Base-by-base conservation (phyloP, 2,797 vertebrate species). In the Halcyon smyrnensis region DNA sequence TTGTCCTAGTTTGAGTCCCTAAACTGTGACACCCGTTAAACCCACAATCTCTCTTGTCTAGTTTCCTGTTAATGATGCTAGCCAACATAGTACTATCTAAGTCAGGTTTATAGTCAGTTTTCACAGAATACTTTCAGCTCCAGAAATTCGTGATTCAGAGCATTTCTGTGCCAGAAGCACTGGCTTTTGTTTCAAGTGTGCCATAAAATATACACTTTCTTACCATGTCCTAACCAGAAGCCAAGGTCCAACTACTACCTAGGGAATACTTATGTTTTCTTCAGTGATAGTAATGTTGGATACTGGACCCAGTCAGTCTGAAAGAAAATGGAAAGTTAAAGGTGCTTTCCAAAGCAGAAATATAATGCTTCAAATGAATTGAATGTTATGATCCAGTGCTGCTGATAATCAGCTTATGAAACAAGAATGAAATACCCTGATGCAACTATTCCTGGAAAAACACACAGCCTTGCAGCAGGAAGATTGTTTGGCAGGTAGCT, bases 401-500 rank as follows among this genome's bases (percentile, higher is more conserved):
- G 79, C 85, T 97, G 76, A 84, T 87, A 96, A 93, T 56, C 84
- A 92, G 46, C 56, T 96, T 96, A 95, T 83, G 86, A 71, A 85
- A 87, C 65, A 92, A 84, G 57, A 97, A 93, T 56, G 56, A 81
- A 97, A 94, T 64, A 69, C 39, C 87, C 70, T 71, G 45, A 53
- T 83, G 74, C 32, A 89, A 83, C 83, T 90, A 51, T 67, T 91
- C 50, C 59, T 17, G 41, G 73, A 93, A 95, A 94, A 95, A 90
- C 86, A 53, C 27, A 37, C 32, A 56, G 19, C 94, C 91, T 95
- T 67, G 53, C 90, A 93, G 90, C 69, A 96, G 84, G 59, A 96
- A 91, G 23, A 54, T 34, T 95, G 94, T 93, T 96, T 97, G 95
- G 92, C 84, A 96, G 82, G 92, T 93, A 94, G 54, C 71, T 94